Conservation (phyloP, 2,797 vertebrate species). For the Merluccius polli region DNA sequence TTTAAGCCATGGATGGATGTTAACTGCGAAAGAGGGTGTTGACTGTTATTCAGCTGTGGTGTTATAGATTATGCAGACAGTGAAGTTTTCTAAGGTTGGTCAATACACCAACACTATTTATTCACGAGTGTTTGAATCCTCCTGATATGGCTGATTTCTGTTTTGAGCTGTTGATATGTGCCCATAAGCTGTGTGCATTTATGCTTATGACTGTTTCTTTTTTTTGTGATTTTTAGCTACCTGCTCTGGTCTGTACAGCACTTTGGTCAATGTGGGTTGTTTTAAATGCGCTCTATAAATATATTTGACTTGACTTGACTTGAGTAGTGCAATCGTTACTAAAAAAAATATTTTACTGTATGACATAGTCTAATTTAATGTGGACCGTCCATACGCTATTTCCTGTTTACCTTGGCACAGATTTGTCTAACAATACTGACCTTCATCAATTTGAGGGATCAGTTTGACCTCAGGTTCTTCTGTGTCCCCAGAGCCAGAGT, state of each 20-base stretch:
- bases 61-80: constrained; percentile 10
- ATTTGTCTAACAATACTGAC: constrained; percentile 64
- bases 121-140: no score
- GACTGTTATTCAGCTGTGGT: constrained; percentile 34
- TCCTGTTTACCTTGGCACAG: neutral
- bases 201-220: no score
- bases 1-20: constrained; percentile 44
- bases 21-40: constrained; percentile 39
- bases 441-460: constrained; percentile 58
- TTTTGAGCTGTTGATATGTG: no score
- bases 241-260: no score
- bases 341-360: neutral
- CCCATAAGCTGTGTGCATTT: no score
- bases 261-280: no score
- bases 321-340: neutral
- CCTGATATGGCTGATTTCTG: no score
- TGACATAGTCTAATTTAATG: neutral
- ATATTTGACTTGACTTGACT: no score
- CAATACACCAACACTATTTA: no score
- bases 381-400: neutral
- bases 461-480: constrained; percentile 43
- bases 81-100: neutral
- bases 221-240: no score
- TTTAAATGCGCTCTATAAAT: no score
- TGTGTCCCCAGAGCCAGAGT: constrained; percentile 20